Evolutionary conservation across 2,888 invertebrate genomes (phyloP).

Genomic region (Microplitis manilae): DNA sequence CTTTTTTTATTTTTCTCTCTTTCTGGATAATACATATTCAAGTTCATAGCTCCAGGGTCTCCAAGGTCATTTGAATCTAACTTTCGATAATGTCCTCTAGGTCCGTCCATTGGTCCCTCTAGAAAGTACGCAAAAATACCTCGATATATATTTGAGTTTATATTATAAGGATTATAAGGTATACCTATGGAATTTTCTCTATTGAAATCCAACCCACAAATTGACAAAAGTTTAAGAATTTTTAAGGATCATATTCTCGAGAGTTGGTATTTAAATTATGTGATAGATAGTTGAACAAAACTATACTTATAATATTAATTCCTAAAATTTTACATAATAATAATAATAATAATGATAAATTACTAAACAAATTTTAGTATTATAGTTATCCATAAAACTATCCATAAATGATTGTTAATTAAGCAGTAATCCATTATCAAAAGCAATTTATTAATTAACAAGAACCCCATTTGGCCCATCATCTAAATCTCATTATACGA

Average conservation of each 20-base stretch:
- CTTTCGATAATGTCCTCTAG: not conserved
- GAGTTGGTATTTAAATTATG: no score
- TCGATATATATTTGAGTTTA: not conserved
- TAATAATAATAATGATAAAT: no score
- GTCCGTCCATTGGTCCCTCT: not conserved
- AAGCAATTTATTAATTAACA: not conserved
- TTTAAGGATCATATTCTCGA: not conserved
- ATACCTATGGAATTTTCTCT: not conserved
- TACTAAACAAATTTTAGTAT: no score
- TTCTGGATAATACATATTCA: not conserved
- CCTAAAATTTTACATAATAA: no score
- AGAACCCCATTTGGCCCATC: not conserved
- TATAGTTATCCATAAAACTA: no score
- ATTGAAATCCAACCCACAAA: not conserved
- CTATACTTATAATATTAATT: no score
- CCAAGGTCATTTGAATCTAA: not conserved
- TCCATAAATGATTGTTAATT: no score
- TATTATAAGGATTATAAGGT: not conserved
- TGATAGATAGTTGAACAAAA: no score
- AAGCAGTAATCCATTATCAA: conserved; percentile 2
- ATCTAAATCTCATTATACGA: no score
- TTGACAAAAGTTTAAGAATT: not conserved
- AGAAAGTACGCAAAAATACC: not conserved
- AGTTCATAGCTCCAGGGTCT: not conserved
- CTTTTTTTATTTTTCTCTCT: not conserved